Evolutionary conservation across 1,140 invertebrate species (phyloP), one percentile per base, ranked within the genome.

Genomic region (Nasonia longicornis): DNA sequence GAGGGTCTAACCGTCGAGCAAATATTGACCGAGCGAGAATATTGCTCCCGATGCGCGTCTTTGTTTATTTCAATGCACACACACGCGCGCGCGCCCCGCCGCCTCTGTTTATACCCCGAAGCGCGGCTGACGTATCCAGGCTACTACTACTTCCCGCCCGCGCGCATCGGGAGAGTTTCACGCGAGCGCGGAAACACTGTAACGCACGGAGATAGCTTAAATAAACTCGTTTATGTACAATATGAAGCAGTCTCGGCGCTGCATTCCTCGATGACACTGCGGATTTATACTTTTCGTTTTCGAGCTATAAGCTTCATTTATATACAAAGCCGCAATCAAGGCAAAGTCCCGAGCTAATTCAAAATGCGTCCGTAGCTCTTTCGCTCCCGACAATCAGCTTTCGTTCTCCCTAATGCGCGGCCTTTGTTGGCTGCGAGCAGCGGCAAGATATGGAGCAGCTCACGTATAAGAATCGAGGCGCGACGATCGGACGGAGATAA

Each of bases 11-110:
- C 89, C 89, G 87, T 89, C 89, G 86, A 84, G 86, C 87, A 90
- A 91, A 91, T 91, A 90, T 91, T 91, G 89, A 90, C 89, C 87
- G 85, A 90, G 89, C 88, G 87, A 38, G 89, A 89, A 91, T 91
- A 91, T 90, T 91, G 90, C 90, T 90, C 89, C 89, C 88, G 86
- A 90, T 90, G 88, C 64, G 52, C 42, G 70, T 20, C 66, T 22
- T 89, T 90, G 88, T 90, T 89, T 90, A 89, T 90, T 89, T 89
- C 88, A 88, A 90, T 90, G 87, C 87, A 75, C 80, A 58, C 20
- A 70, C 29, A 48, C 86, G 85, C 88, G 88, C 89, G 87, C 87
- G 86, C 1, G 26, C 26, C 0, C 26, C 26, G 26, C 26, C 88
- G n/a, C 52, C 16, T 70, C 69, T 70, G 69, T 70, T 38, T 70